Evolutionary conservation across 2,797 vertebrate genomes (phyloP).

Genomic region (Vespertilio murinus): DNA sequence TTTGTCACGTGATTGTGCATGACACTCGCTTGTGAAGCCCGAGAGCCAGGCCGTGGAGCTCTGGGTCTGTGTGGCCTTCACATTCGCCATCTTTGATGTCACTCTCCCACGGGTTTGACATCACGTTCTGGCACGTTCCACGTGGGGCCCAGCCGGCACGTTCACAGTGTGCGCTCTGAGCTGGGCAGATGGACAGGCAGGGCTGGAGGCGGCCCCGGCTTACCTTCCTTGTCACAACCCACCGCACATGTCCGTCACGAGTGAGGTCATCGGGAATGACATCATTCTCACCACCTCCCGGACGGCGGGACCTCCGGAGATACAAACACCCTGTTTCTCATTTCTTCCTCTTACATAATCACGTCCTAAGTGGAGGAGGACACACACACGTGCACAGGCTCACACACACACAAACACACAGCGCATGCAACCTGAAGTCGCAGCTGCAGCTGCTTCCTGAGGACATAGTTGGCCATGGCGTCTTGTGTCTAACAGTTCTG

Average conservation of each 20-base stretch:
- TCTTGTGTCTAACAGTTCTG: background rate
- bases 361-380: background rate
- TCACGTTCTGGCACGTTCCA: background rate
- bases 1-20: background rate
- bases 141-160: background rate
- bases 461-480: background rate
- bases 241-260: slow-evolving; percentile 20
- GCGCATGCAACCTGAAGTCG: background rate
- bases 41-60: background rate
- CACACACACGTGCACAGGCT: background rate
- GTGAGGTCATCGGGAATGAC: slow-evolving; percentile 58
- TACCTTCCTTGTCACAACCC: slow-evolving; percentile 52
- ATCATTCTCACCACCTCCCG: slow-evolving; percentile 50
- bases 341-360: slow-evolving; percentile 29
- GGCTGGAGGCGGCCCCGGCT: slow-evolving; percentile 56
- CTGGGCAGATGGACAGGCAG: slow-evolving; percentile 56
- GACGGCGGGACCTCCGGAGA: background rate
- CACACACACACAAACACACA: background rate
- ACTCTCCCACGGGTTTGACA: background rate
- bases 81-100: slow-evolving; percentile 29
- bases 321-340: background rate
- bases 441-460: background rate
- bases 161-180: background rate
- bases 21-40: background rate
- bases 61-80: background rate